phyloP scores from a whole-genome alignment of 1,140 invertebrate genomes.

The Holcopasites calliopsidis region DNA sequence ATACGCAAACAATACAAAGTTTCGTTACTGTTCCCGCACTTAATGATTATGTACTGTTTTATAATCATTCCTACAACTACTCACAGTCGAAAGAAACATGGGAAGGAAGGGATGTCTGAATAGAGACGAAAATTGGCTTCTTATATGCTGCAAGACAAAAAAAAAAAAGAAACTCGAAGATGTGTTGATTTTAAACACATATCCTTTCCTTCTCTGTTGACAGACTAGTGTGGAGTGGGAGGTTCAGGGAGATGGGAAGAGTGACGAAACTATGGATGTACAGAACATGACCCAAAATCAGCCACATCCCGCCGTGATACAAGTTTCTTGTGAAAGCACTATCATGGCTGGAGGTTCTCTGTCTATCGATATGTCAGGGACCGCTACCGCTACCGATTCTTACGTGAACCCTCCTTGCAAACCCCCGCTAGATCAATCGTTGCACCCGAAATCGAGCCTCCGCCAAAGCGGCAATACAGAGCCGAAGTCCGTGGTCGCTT shows the following conservation, averaged over 20 bases:
- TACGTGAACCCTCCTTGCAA: slow-evolving; percentile 46
- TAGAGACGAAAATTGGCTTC: slow-evolving; percentile 64
- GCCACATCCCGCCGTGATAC: slow-evolving; percentile 60
- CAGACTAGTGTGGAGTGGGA: slow-evolving; percentile 81
- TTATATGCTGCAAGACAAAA: too few relatives aligned
- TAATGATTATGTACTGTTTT: slow-evolving; percentile 32
- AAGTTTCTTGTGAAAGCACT: slow-evolving; percentile 68
- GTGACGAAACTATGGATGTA: slow-evolving; percentile 74
- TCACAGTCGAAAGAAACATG: slow-evolving; percentile 62
- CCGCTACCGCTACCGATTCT: slow-evolving; percentile 54
- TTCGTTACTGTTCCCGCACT: slow-evolving; percentile 66
- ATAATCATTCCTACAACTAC: slow-evolving; percentile 57
- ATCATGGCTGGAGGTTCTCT: slow-evolving; percentile 69
- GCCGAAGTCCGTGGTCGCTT: background rate
- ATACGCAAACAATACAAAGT: slow-evolving; percentile 47
- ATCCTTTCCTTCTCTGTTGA: slow-evolving; percentile 86
- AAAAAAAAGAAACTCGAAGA: slow-evolving; percentile 63
- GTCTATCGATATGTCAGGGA: slow-evolving; percentile 64
- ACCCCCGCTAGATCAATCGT: slow-evolving; percentile 33
- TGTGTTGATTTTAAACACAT: slow-evolving; percentile 79
- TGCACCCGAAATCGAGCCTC: slow-evolving; percentile 17
- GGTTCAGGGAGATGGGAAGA: slow-evolving; percentile 71
- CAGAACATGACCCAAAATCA: slow-evolving; percentile 65
- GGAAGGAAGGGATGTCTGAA: slow-evolving; percentile 75
- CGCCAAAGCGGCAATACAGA: slow-evolving; percentile 13